Base-by-base conservation (phyloP, 2,113 vertebrate genomes). In the Regulus satrapa region DNA sequence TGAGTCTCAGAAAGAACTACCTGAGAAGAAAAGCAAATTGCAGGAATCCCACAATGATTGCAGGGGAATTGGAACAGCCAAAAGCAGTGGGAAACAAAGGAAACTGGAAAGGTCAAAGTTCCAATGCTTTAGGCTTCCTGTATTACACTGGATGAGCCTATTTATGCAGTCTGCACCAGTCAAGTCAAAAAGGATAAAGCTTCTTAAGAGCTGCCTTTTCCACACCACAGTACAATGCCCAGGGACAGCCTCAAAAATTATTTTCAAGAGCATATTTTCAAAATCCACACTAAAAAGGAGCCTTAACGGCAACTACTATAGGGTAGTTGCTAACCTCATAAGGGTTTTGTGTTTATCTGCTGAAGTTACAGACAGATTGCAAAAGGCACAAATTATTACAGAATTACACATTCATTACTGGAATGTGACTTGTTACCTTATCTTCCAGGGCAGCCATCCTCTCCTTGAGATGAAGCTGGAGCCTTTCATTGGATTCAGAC, bases 391-490 rank as follows among this genome's bases (percentile, higher is more conserved):
- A 21, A 58, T 45, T 45, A 40, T 64, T 41, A 40, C 9, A 56
- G 43, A 89, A 63, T 25, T n/a, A 58, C 31, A 67, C 45, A 36
- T 41, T 58, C 16, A 20, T 31, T 43, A 32, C 38, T 82, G 24
- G 41, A 78, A 85, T 16, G 26, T 36, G 29, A 94, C 36, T 79
- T 45, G 1, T 93, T 96, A 99, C 99, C 99, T 99, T 99, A 34
- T 99, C 99, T 96, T 99, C 99, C 95, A 99, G 96, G 4, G 99
- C 99, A 20, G 99, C 99, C 99, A 99, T 99, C 51, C 99, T 98
- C 97, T 99, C 99, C 90, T 99, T 99, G 13, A 99, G 99, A 85
- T 99, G 99, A 52, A 99, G 99, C 95, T 99, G 99, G 17, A 99
- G 98, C 89, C 99, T 98, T 97, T 99, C 99, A 18, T 99, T 99